Conservation (phyloP, 2,888 invertebrate species). For the Xanthia togata region DNA sequence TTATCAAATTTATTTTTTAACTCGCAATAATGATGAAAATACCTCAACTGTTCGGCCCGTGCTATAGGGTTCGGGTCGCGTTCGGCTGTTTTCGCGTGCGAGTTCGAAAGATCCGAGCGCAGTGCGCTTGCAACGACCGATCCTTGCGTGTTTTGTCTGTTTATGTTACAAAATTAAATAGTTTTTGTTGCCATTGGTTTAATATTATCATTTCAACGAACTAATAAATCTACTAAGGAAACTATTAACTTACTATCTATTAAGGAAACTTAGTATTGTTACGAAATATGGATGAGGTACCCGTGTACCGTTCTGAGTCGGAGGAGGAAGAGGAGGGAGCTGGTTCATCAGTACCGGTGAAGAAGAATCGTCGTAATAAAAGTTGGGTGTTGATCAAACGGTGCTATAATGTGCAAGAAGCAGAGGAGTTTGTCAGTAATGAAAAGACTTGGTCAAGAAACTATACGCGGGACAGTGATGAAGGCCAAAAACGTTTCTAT, state of each 20-base stretch:
- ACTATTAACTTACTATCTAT: not conserved
- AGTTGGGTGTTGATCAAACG: too few relatives aligned
- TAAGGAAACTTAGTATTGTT: constrained; percentile 1
- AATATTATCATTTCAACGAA: constrained; percentile 1
- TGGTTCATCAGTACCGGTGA: constrained; percentile 1
- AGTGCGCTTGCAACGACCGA: constrained; percentile 5
- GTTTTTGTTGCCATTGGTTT: not conserved
- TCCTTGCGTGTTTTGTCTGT: constrained; percentile 17
- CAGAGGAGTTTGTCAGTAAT: too few relatives aligned
- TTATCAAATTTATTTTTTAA: constrained; percentile 16
- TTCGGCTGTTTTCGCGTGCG: constrained; percentile 16
- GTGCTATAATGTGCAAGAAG: too few relatives aligned
- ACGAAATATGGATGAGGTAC: constrained; percentile 1
- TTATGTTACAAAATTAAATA: constrained; percentile 10
- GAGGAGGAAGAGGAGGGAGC: constrained; percentile 4
- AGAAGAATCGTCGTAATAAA: constrained; percentile 6
- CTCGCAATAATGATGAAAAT: not conserved
- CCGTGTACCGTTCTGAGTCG: not conserved
- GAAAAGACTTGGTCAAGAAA: too few relatives aligned
- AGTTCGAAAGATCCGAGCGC: constrained; percentile 4
- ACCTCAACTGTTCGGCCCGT: not conserved
- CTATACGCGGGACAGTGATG: too few relatives aligned
- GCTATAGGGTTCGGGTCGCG: not conserved
- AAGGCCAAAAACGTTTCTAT: too few relatives aligned
- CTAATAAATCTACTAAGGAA: constrained; percentile 1